Evolutionary conservation across 1,140 invertebrate genomes (phyloP).

Genomic region (Zaprionus kolodkinae): DNA sequence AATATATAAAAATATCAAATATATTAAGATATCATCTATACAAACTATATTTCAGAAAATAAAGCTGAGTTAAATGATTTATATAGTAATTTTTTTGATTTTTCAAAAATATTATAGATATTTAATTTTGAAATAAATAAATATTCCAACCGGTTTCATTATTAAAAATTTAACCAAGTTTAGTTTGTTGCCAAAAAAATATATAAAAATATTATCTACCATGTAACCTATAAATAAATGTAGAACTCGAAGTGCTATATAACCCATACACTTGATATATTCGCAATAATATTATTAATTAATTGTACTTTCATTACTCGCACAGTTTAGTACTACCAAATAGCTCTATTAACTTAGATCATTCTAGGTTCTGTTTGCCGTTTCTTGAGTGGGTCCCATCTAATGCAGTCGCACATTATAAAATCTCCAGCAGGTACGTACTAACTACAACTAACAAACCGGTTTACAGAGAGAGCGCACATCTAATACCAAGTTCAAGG

Average conservation of each 20-base stretch:
- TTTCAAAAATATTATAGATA: too few relatives aligned
- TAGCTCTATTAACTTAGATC: conserved; percentile 11
- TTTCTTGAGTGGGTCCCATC: conserved; percentile 55
- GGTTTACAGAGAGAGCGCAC: conserved; percentile 67
- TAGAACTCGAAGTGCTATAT: neutral
- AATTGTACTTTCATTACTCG: neutral
- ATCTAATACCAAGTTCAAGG: conserved; percentile 81
- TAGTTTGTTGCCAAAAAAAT: too few relatives aligned
- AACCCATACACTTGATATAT: neutral
- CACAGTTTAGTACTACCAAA: conserved; percentile 1
- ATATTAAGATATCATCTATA: too few relatives aligned
- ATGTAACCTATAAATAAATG: neutral
- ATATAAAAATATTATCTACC: neutral
- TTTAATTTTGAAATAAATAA: too few relatives aligned
- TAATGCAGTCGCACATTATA: conserved; percentile 55
- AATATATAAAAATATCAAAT: too few relatives aligned
- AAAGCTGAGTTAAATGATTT: too few relatives aligned
- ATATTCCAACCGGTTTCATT: too few relatives aligned
- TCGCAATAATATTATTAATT: neutral
- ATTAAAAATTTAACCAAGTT: too few relatives aligned
- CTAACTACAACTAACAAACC: conserved; percentile 34
- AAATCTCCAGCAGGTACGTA: conserved; percentile 34
- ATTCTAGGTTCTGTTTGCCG: conserved; percentile 7
- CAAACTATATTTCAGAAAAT: too few relatives aligned
- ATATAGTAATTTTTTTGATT: too few relatives aligned